Conservation (phyloP, 2,113 vertebrate genomes). For the Conger conger region DNA sequence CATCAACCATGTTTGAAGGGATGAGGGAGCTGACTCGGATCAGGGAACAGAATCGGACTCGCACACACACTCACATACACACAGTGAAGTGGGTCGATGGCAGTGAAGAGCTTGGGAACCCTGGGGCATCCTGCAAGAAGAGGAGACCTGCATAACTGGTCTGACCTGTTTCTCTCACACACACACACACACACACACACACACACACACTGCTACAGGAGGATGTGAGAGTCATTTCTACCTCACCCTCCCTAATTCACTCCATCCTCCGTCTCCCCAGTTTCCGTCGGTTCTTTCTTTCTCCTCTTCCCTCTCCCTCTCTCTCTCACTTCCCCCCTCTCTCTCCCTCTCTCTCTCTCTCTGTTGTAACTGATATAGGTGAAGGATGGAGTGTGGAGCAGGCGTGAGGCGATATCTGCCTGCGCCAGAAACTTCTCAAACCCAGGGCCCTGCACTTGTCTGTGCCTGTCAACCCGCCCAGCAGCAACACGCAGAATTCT, state of each 20-base stretch:
- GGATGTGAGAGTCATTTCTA: constrained; percentile 3
- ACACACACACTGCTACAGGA: constrained; percentile 13
- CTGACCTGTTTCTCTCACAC: background rate
- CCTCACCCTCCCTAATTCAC: constrained; percentile 1
- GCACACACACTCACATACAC: background rate
- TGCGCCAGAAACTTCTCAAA: constrained; percentile 35
- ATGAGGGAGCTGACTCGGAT: background rate
- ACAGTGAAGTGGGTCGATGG: background rate
- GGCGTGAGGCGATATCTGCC: constrained; percentile 40
- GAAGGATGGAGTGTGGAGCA: constrained; percentile 35
- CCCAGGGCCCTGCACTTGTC: constrained; percentile 35
- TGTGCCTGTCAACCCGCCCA: constrained; percentile 43
- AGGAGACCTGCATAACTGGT: background rate
- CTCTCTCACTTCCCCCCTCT: background rate
- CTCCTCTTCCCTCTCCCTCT: background rate
- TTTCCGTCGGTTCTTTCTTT: background rate
- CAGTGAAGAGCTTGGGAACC: background rate
- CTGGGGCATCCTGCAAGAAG: background rate
- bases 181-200: constrained; percentile 17
- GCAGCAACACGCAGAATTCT: constrained; percentile 17
- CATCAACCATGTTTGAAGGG: background rate
- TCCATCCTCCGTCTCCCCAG: background rate
- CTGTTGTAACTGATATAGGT: constrained; percentile 44
- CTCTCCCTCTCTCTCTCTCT: constrained; percentile 6
- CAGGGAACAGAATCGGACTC: background rate